phyloP scores from a whole-genome alignment of 2,113 vertebrate species.

The Ophiodon elongatus region DNA sequence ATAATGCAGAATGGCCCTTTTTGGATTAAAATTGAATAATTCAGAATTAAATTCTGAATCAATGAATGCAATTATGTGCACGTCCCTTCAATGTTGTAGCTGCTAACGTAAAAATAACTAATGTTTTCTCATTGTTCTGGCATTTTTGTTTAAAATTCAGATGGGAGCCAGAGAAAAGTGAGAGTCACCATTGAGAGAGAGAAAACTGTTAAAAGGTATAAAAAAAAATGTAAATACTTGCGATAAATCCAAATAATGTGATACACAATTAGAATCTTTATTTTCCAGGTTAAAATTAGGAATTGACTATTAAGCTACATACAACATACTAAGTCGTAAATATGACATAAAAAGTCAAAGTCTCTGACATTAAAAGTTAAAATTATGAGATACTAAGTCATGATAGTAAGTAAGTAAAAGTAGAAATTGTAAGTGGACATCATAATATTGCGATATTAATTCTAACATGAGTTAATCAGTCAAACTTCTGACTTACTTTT shows the following conservation, averaged over 20 bases:
- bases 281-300: not conserved
- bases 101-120: not conserved
- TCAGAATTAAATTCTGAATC: too few species aligned
- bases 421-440: not conserved
- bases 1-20: too few species aligned
- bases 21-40: too few species aligned
- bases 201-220: too few species aligned
- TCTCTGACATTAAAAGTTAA: not conserved
- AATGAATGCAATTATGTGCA: too few species aligned
- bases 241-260: not conserved
- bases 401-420: not conserved
- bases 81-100: not conserved
- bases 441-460: not conserved
- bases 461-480: not conserved
- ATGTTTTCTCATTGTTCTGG: too few species aligned
- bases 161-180: too few species aligned
- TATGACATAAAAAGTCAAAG: too few species aligned
- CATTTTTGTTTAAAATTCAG: too few species aligned
- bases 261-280: not conserved
- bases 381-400: not conserved
- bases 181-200: too few species aligned
- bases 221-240: too few species aligned
- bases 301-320: not conserved
- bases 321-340: too few species aligned
- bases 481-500: not conserved